A percentile compares a stretch with the other conserved stretches of the same genome.
Conservation (phyloP, 1,140 invertebrate genomes). For the Tetramorium alpestre region DNA sequence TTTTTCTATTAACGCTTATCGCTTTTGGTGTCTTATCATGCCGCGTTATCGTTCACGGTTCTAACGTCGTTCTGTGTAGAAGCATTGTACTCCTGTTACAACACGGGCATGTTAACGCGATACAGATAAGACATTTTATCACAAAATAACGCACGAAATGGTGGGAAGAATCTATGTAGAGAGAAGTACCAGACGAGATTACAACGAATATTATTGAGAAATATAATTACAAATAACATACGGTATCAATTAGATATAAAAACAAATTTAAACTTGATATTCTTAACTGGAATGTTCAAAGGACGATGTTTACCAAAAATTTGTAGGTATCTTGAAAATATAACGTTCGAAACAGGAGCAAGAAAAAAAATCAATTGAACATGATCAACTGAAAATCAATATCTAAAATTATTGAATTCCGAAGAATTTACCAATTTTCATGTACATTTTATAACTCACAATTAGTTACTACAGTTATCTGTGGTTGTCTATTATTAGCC, state of each 20-base stretch:
- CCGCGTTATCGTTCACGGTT: conserved; percentile 10
- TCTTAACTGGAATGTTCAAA: neutral
- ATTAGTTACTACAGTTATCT: neutral
- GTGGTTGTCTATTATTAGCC: neutral
- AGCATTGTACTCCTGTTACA: conserved; percentile 19
- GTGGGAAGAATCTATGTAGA: neutral
- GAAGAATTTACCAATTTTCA: neutral
- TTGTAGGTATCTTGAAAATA: neutral
- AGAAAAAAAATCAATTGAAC: neutral
- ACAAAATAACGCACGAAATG: neutral
- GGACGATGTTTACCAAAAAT: neutral
- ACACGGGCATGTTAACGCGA: neutral
- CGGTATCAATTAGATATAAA: neutral
- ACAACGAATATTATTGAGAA: neutral
- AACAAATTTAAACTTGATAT: neutral
- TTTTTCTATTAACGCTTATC: neutral
- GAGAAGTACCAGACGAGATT: neutral
- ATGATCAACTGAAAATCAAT: neutral
- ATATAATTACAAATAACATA: neutral
- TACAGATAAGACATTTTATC: conserved; percentile 34
- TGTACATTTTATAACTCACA: neutral
- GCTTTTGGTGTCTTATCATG: conserved; percentile 1
- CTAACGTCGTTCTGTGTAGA: neutral
- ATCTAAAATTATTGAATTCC: neutral
- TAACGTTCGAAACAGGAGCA: neutral